phyloP scores from a whole-genome alignment of 2,797 vertebrate species.

The Notoglanidium macrostoma region DNA sequence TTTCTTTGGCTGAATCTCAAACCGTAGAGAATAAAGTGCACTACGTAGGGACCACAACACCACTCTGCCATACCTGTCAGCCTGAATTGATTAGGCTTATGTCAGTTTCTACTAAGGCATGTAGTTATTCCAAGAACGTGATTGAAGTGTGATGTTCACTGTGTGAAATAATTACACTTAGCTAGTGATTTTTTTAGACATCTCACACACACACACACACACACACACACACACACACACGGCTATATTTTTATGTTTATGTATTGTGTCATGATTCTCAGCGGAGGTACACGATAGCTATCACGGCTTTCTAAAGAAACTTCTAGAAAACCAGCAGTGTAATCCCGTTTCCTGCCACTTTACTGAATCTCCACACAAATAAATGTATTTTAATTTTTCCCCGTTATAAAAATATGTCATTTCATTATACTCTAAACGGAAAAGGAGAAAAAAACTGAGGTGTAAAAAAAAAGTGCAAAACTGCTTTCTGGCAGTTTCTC shows the following conservation, averaged over 20 bases:
- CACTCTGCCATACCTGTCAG: neutral
- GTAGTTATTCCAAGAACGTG: neutral
- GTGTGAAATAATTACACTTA: neutral
- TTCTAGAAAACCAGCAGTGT: neutral
- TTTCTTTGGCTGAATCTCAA: neutral
- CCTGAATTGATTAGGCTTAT: neutral
- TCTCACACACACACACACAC: neutral
- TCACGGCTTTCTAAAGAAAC: neutral
- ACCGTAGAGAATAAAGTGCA: neutral
- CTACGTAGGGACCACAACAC: neutral
- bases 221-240: neutral
- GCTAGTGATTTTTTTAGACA: neutral
- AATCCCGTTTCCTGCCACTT: too few species aligned
- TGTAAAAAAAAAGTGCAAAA: too few species aligned
- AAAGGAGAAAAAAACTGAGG: neutral
- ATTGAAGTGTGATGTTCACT: neutral
- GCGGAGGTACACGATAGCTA: neutral
- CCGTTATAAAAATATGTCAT: neutral
- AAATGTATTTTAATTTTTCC: too few species aligned
- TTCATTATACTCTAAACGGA: neutral
- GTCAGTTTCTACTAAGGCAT: neutral
- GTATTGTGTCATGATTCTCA: neutral
- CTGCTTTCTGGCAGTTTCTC: too few species aligned
- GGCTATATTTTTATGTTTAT: too few species aligned
- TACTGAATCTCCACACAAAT: neutral